phyloP scores from a whole-genome alignment of 2,888 invertebrate species.

The Eudiplozoon nipponicum region DNA sequence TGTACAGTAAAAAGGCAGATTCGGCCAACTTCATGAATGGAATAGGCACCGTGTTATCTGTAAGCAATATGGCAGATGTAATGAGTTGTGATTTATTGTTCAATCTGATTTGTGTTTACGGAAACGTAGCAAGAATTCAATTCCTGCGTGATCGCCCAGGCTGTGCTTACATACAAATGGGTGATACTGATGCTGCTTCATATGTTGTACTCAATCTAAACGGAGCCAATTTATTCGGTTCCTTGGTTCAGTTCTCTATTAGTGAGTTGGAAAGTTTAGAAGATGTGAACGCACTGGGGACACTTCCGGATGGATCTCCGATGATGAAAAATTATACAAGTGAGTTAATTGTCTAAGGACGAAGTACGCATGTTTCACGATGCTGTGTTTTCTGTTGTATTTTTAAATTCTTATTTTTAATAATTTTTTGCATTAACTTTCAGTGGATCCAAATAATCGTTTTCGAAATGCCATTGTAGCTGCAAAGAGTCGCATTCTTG shows the following conservation, averaged over 20 bases:
- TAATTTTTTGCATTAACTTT: not conserved
- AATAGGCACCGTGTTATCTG: not conserved
- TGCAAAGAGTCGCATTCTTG: slow-evolving; percentile 10
- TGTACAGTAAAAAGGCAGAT: not conserved
- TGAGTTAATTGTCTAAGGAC: not conserved
- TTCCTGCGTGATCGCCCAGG: slow-evolving; percentile 10
- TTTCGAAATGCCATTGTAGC: slow-evolving; percentile 10
- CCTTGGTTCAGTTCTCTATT: slow-evolving; percentile 1
- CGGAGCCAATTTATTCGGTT: slow-evolving; percentile 7
- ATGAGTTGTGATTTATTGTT: slow-evolving; percentile 15
- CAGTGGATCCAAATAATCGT: slow-evolving; percentile 12
- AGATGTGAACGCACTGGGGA: not conserved
- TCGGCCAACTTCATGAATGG: not conserved
- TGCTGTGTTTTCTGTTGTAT: too few relatives aligned
- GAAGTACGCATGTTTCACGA: too few relatives aligned
- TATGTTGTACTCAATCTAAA: slow-evolving; percentile 6
- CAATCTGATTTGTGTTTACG: slow-evolving; percentile 14
- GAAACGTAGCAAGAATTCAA: slow-evolving; percentile 14
- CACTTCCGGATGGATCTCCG: slow-evolving; percentile 9
- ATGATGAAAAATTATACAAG: slow-evolving; percentile 9
- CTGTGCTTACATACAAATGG: slow-evolving; percentile 16
- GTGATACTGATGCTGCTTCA: slow-evolving; percentile 10
- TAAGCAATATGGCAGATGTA: slow-evolving; percentile 7
- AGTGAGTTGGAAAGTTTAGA: slow-evolving; percentile 4
- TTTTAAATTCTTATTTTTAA: not conserved